Evolutionary conservation across 2,113 vertebrate genomes (phyloP).

Genomic region (Cyprinodon variegatus): DNA sequence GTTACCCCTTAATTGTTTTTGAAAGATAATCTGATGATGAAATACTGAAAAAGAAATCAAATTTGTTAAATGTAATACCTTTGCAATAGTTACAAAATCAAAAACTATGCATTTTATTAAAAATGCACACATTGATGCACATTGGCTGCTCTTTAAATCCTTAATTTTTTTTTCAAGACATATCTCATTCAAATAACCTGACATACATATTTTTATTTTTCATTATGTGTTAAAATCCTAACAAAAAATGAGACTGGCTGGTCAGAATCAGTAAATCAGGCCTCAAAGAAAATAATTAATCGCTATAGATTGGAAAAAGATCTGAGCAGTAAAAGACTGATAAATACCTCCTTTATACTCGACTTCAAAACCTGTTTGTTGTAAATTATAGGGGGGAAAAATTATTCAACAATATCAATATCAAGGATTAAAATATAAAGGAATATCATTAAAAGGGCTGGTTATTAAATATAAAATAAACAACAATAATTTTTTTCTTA

Average conservation of each 20-base stretch:
- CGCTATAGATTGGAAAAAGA: not conserved
- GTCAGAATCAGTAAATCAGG: not conserved
- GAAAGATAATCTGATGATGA: too few species aligned
- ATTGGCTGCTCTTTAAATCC: not conserved
- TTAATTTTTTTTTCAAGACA: not conserved
- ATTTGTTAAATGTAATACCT: too few species aligned
- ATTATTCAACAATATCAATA: not conserved
- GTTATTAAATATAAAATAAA: slow-evolving; percentile 5
- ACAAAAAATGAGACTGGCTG: not conserved
- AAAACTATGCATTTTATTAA: too few species aligned
- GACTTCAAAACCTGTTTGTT: slow-evolving; percentile 11
- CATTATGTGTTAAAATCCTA: not conserved
- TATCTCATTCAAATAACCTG: not conserved
- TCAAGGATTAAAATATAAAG: not conserved
- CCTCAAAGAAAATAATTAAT: not conserved
- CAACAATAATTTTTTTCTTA: slow-evolving; percentile 39
- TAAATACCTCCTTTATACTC: slow-evolving; percentile 4
- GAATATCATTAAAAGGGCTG: not conserved
- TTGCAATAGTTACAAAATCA: too few species aligned
- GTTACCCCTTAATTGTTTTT: too few species aligned
- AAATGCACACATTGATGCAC: too few species aligned
- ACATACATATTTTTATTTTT: not conserved
- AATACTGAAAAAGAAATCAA: too few species aligned
- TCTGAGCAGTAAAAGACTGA: not conserved
- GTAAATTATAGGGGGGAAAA: not conserved